A percentile compares a stretch with the other conserved stretches of the same genome.
Conservation (phyloP, 2,888 invertebrate species). For the Pterostichus niger region DNA sequence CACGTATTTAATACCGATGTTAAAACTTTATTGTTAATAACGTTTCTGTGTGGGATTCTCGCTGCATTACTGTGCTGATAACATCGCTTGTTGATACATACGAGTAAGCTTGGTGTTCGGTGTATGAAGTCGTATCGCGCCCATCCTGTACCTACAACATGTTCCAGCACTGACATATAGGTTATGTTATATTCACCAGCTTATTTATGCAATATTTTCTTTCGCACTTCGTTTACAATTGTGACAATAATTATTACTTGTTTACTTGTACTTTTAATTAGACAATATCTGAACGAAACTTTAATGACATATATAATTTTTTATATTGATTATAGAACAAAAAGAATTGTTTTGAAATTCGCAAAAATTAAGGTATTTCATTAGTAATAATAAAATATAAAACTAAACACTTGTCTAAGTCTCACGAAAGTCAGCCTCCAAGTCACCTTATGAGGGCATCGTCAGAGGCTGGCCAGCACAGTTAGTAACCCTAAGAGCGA, state of each 20-base stretch:
- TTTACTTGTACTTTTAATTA: neutral
- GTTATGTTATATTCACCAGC: constrained; percentile 9
- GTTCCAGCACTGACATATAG: neutral
- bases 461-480: no score
- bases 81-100: neutral
- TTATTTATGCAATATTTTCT: constrained; percentile 42
- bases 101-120: neutral
- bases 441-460: no score
- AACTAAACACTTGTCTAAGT: no score
- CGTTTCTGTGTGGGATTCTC: constrained; percentile 56
- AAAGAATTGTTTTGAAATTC: no score
- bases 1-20: constrained; percentile 61
- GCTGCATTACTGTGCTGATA: constrained; percentile 37
- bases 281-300: no score
- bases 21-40: constrained; percentile 65
- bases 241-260: neutral
- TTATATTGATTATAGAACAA: no score
- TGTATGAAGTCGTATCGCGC: neutral
- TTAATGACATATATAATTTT: no score
- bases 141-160: neutral
- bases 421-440: no score
- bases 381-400: no score
- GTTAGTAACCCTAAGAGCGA: no score
- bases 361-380: no score
- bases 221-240: constrained; percentile 17